phyloP scores from a whole-genome alignment of 1,140 invertebrate species.

The Drosophila ercepeae region DNA sequence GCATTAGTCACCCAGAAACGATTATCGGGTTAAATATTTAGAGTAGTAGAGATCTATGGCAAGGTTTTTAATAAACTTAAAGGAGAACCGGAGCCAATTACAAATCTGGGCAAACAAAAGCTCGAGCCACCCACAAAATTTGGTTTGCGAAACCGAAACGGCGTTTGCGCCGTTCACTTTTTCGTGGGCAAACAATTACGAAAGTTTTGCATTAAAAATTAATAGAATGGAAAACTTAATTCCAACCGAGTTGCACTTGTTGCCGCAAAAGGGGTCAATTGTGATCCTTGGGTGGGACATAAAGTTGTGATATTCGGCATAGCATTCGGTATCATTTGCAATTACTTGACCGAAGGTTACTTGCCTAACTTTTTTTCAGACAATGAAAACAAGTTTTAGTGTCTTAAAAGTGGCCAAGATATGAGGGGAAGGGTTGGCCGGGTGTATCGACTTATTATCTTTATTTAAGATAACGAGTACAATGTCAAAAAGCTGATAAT shows the following conservation, averaged over 20 bases:
- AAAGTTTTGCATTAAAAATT: constrained; percentile 68
- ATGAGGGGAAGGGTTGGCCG: constrained; percentile 25
- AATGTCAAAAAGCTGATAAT: constrained; percentile 5
- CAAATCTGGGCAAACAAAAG: constrained; percentile 32
- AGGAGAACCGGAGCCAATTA: constrained; percentile 39
- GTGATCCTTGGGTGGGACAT: constrained; percentile 24
- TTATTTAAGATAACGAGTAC: constrained; percentile 17
- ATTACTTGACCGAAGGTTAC: constrained; percentile 27
- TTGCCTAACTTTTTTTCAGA: constrained; percentile 22
- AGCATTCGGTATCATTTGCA: constrained; percentile 30
- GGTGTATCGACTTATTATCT: constrained; percentile 20
- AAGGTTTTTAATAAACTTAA: constrained; percentile 4
- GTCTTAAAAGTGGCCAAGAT: constrained; percentile 24
- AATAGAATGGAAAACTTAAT: constrained; percentile 62
- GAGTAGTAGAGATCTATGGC: constrained; percentile 6
- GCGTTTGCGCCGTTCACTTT: constrained; percentile 59
- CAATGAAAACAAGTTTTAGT: constrained; percentile 38
- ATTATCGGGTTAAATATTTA: constrained; percentile 12
- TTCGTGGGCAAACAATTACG: constrained; percentile 62
- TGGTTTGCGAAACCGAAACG: constrained; percentile 60
- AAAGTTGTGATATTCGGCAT: constrained; percentile 8
- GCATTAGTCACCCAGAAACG: constrained; percentile 14
- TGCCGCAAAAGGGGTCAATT: constrained; percentile 26
- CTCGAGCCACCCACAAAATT: constrained; percentile 34
- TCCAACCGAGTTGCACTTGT: constrained; percentile 45